These are phyloP conservation scores for Etheostoma perlongum DNA, from an alignment of 2,797 vertebrate species.

Conservation along the genomic window DNA sequence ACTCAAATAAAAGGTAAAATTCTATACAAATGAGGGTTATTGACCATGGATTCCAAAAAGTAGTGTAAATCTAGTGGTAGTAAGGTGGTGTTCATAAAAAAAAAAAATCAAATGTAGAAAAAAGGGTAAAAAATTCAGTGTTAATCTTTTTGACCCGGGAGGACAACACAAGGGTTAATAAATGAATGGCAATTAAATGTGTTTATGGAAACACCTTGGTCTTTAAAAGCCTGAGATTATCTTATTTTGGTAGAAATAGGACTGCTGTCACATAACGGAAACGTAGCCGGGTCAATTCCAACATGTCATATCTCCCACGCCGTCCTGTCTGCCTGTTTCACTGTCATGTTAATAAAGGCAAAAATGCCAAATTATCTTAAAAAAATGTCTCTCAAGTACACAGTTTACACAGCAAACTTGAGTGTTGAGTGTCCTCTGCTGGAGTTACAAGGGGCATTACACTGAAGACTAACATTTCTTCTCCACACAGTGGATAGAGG, in stretches of 20 bases:
- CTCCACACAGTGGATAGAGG: background rate
- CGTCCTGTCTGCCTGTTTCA: background rate
- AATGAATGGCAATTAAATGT: background rate
- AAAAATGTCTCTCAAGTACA: background rate
- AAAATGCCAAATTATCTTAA: background rate
- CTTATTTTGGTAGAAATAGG: background rate
- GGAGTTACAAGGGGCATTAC: conserved; percentile 10
- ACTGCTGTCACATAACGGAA: too few species aligned
- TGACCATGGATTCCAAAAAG: too few species aligned
- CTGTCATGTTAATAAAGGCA: background rate
- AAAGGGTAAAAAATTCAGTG: too few species aligned
- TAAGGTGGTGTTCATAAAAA: too few species aligned
- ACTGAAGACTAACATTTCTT: background rate
- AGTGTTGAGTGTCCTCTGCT: conserved; percentile 60
- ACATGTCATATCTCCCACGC: too few species aligned
- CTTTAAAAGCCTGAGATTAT: background rate
- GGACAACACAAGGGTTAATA: background rate
- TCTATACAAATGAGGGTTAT: too few species aligned
- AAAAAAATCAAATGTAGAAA: too few species aligned
- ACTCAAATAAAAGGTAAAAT: too few species aligned
- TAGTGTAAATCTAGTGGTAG: too few species aligned
- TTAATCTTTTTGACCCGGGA: too few species aligned
- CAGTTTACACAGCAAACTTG: background rate
- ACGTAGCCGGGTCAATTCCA: background rate
- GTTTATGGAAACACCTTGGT: too few species aligned